Base-by-base conservation (phyloP, 2,797 vertebrate species). In the Nothura maculosa region DNA sequence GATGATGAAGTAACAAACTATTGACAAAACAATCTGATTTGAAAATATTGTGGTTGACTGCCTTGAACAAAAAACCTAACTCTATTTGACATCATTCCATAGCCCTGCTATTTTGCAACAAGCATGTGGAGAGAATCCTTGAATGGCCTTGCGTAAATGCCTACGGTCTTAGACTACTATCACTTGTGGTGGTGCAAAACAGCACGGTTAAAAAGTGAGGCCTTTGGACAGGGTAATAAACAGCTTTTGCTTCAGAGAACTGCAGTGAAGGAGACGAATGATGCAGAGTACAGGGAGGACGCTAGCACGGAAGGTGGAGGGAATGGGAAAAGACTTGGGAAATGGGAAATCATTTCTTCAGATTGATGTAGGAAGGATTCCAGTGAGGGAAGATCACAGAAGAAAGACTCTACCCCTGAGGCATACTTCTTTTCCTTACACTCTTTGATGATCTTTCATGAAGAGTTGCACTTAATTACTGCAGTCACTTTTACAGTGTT, bases 401-500 rank as follows among this genome's bases (percentile, higher is more conserved):
- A 76, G 28, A 66, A 86, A 32, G 45, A 4, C 40, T 60, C 6
- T 89, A 42, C 14, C 82, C 43, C 32, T 57, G 14, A 40, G 87
- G 36, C 58, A 43, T 78, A 50, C 48, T 64, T 84, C 48, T 34
- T 20, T 9, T 34, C 0, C 0, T 52, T 19, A 6, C 1, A 1
- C 24, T 16, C 77, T 91, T 90, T 91, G 60, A 66, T 84, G 60
- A 61, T 81, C 57, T 88, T 89, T 84, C 52, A 25, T 77, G 74
- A 94, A 61, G 83, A 79, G 52, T 4, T 72, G 91, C 36, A 42
- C 30, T 88, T 95, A 87, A 80, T 94, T 89, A 45, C 57, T 82
- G 47, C 19, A 42, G 38, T 73, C 30, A 28, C 24, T 93, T 30
- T 25, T 70, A 52, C 76, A 77, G 25, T 57, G 52, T 87, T 89